phyloP scores from a whole-genome alignment of 92 coral and sea anemone genomes.

The Paramuricea clavata region DNA sequence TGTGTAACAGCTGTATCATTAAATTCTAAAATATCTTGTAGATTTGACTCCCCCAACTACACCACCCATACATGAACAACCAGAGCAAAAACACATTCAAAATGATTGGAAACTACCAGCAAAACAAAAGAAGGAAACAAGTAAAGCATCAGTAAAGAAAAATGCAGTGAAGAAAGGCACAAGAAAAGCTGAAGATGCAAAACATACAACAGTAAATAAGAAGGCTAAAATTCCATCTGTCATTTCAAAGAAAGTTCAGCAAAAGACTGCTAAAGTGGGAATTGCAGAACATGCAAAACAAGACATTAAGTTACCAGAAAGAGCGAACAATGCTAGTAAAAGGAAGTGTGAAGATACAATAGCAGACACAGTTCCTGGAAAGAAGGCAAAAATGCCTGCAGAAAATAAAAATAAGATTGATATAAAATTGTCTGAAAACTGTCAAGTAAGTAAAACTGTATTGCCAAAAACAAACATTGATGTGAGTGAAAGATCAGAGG shows the following conservation, averaged over 20 bases:
- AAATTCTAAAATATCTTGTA: not conserved
- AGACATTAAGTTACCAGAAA: not conserved
- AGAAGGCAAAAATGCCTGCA: not conserved
- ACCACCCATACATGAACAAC: constrained; percentile 61
- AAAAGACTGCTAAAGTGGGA: not conserved
- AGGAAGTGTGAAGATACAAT: not conserved
- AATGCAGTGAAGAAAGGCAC: not conserved
- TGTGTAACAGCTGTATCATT: not conserved
- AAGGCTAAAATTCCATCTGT: not conserved
- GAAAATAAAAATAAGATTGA: not conserved
- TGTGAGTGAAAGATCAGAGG: not conserved
- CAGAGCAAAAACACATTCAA: not conserved
- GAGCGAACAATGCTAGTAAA: not conserved
- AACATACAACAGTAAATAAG: not conserved
- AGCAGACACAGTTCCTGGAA: not conserved
- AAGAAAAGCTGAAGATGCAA: not conserved
- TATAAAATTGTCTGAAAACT: not conserved
- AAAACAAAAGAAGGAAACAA: constrained; percentile 29
- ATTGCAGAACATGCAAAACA: not conserved
- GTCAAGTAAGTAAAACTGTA: not conserved
- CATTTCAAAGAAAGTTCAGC: not conserved
- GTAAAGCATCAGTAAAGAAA: constrained; percentile 28
- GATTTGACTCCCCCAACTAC: constrained; percentile 75
- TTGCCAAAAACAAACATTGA: not conserved
- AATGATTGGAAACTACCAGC: constrained; percentile 23